Evolutionary conservation across 2,113 vertebrate species (phyloP).

Genomic region (Siniperca chuatsi): DNA sequence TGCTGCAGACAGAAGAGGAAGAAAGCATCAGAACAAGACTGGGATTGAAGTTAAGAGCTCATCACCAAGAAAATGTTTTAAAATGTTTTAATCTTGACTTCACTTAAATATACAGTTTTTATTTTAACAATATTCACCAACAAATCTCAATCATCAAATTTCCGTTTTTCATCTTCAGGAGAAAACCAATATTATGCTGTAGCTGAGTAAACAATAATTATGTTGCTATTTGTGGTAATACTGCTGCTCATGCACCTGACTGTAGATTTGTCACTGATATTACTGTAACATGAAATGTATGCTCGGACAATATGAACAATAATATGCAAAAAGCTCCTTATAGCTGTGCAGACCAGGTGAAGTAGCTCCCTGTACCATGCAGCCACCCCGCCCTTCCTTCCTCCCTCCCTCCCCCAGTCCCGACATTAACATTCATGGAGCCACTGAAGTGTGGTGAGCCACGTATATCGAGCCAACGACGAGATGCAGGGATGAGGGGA

Average conservation of each 20-base stretch:
- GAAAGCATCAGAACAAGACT: not conserved
- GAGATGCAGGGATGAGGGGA: slow-evolving; percentile 60
- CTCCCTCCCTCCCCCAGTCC: not conserved
- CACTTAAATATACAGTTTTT: not conserved
- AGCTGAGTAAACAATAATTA: slow-evolving; percentile 8
- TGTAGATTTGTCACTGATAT: slow-evolving; percentile 19
- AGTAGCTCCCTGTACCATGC: slow-evolving; percentile 35
- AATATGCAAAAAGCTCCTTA: slow-evolving; percentile 29
- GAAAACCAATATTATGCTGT: slow-evolving; percentile 23
- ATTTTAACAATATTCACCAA: not conserved
- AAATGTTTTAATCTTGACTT: not conserved
- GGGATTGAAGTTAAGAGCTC: not conserved
- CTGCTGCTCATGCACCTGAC: slow-evolving; percentile 18
- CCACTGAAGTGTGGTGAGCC: slow-evolving; percentile 80
- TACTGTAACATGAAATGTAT: slow-evolving; percentile 13
- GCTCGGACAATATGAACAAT: slow-evolving; percentile 28
- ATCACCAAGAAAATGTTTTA: not conserved
- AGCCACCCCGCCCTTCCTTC: not conserved
- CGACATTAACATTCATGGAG: slow-evolving; percentile 86
- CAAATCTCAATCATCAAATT: not conserved
- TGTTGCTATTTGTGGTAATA: slow-evolving; percentile 10
- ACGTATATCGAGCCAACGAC: slow-evolving; percentile 66
- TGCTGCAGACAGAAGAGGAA: not conserved
- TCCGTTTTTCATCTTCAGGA: slow-evolving; percentile 19
- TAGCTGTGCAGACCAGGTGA: slow-evolving; percentile 69